A percentile compares a stretch with the other conserved stretches of the same genome.
These are phyloP conservation scores for Podarcis siculus DNA, from an alignment of 2,797 vertebrate genomes.

Conservation along the genomic window DNA sequence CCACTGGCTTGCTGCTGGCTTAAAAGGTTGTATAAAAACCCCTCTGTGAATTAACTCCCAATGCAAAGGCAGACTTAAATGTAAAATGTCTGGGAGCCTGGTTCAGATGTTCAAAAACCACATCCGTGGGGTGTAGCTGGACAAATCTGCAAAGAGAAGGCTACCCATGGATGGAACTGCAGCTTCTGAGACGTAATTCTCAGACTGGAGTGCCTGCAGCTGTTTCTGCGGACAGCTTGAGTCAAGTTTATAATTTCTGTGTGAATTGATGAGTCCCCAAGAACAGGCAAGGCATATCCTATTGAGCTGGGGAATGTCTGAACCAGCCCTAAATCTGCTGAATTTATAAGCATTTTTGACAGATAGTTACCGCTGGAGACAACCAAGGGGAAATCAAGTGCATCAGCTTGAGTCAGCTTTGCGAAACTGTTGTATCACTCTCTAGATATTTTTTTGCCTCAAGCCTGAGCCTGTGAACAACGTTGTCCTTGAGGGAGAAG, in stretches of 20 bases:
- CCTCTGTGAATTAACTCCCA: not conserved
- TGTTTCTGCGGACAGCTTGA: not conserved
- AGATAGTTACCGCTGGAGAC: not conserved
- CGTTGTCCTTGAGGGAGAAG: not conserved
- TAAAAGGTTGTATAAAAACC: not conserved
- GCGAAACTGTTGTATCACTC: not conserved
- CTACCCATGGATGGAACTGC: too few relatives aligned
- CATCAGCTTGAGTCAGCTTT: not conserved
- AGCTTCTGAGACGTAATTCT: not conserved
- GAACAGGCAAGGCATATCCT: not conserved
- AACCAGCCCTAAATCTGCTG: not conserved
- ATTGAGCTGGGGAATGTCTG: not conserved
- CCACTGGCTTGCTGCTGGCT: not conserved
- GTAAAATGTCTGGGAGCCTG: not conserved
- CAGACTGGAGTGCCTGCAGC: not conserved
- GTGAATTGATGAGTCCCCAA: not conserved
- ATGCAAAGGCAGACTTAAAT: not conserved
- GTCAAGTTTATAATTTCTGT: not conserved
- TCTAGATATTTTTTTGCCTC: not conserved
- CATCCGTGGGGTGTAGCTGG: not conserved
- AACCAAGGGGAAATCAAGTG: not conserved
- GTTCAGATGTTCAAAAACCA: not conserved
- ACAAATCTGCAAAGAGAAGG: not conserved
- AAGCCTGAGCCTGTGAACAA: not conserved
- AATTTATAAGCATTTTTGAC: not conserved